These are phyloP conservation scores for Sinodicranocentrus sp. DNA, from an alignment of 2,888 invertebrate species.

Conservation along the genomic window DNA sequence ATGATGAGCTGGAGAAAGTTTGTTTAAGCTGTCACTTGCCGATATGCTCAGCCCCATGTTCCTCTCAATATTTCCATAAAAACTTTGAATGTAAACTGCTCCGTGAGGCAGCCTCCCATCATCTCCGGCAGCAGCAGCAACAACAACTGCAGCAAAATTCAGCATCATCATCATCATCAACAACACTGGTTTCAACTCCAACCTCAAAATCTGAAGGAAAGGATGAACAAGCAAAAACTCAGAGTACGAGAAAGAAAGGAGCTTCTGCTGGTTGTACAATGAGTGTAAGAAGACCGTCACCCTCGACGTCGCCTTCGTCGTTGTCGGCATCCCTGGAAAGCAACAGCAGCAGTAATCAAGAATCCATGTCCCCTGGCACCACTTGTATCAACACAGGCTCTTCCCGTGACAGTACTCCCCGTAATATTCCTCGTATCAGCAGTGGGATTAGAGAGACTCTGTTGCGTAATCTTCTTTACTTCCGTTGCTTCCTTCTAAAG, in stretches of 20 bases:
- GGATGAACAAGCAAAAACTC: constrained; percentile 15
- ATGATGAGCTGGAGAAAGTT: constrained; percentile 42
- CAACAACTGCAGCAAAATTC: constrained; percentile 44
- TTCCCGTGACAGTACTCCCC: constrained; percentile 10
- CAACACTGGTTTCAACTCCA: constrained; percentile 11
- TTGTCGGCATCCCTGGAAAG: constrained; percentile 27
- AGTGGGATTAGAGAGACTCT: constrained; percentile 67
- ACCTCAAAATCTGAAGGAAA: constrained; percentile 8
- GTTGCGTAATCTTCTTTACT: constrained; percentile 73
- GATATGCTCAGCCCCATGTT: constrained; percentile 69
- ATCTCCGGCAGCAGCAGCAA: constrained; percentile 33
- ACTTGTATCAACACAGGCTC: constrained; percentile 63
- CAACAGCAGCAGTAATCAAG: constrained; percentile 62
- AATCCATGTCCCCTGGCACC: constrained; percentile 61
- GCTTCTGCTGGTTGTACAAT: constrained; percentile 14
- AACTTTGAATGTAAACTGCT: constrained; percentile 75
- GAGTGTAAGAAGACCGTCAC: constrained; percentile 1
- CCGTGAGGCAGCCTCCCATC: constrained; percentile 58
- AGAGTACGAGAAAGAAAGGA: constrained; percentile 36
- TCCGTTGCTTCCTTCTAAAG: constrained; percentile 84
- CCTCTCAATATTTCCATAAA: constrained; percentile 73
- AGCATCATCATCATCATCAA: constrained; percentile 18
- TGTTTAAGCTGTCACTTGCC: constrained; percentile 73
- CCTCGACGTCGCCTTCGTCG: constrained; percentile 30
- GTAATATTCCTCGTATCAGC: constrained; percentile 57